Base-by-base conservation (phyloP, 2,888 invertebrate genomes). In the Parelbella ahira region DNA sequence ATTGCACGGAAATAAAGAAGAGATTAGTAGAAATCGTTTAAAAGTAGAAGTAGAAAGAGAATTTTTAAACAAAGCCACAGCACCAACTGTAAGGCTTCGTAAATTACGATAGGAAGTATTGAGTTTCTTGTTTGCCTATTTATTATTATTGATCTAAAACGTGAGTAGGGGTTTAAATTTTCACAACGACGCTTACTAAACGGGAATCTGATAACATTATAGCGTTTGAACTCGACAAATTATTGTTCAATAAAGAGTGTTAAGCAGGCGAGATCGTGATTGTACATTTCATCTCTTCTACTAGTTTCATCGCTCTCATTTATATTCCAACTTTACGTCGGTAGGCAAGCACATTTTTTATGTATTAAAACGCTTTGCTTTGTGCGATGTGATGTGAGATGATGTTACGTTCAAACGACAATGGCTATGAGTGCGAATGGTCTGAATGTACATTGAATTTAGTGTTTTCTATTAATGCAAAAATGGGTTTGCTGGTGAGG, bases 81-180 rank as follows among this genome's bases (percentile, higher is more conserved):
- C n/a, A n/a, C n/a, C n/a, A 11, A 21, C 12, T 20, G 19, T 7
- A 7, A 32, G 8, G 2, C 21, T 32, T 23, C 1, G 13, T 33
- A 23, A 13, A 33, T 33, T 23, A 30, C 11, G 7, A 7, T 32
- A 23, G 33, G 23, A 21, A 21, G 21, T 32, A 32, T 20, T 33
- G 15, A n/a, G 32, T 32, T 32, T 33, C 33, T 23, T n/a, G 25
- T 8, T 24, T 4, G 11, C 20, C 1, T 8, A 29, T 4, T 13
- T 8, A 13, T 33, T 33, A 20, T 20, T 20, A n/a, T n/a, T 4
- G 18, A n/a, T 13, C 13, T 1, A 15, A 37, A 28, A 20, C 37
- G 23, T 12, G 37, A 37, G 21, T n/a, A 29, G 4, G 13, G 15
- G 13, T 29, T 29, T 21, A 15, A 13, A 29, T 29, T 37, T 19